phyloP scores from a whole-genome alignment of 2,113 vertebrate species.

The Machaerirhynchus nigripectus region DNA sequence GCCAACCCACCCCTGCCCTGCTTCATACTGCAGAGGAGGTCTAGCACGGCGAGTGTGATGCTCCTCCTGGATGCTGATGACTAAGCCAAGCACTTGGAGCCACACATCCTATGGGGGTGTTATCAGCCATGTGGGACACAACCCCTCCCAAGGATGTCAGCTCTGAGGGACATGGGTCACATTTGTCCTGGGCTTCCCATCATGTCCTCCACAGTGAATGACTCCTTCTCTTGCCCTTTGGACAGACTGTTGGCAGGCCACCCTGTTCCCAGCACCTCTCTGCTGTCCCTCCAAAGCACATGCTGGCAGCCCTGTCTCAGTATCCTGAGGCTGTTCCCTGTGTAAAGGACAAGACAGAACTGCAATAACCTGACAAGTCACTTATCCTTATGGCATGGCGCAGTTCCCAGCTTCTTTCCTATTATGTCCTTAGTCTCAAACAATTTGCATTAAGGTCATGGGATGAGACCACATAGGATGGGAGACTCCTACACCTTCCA shows the following conservation, averaged over 20 bases:
- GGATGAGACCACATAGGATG: background rate
- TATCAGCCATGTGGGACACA: background rate
- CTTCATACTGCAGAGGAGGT: background rate
- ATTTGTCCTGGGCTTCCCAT: background rate
- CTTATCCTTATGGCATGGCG: background rate
- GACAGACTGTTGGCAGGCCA: background rate
- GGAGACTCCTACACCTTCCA: background rate
- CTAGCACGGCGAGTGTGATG: rapidly evolving
- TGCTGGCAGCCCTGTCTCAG: background rate
- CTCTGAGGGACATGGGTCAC: background rate
- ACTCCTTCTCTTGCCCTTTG: background rate
- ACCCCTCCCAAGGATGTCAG: background rate
- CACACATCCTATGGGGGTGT: rapidly evolving
- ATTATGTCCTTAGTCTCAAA: background rate
- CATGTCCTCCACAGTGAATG: background rate
- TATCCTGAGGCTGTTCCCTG: background rate
- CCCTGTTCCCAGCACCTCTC: background rate
- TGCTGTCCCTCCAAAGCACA: background rate
- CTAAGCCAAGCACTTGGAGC: background rate
- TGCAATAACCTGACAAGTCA: background rate
- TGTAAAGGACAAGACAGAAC: background rate
- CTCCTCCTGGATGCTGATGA: background rate
- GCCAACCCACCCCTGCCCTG: rapidly evolving
- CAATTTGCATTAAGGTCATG: background rate
- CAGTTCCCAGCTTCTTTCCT: background rate